These are phyloP conservation scores for Dipodomys stephensi DNA, from an alignment of 2,113 vertebrate genomes.

Conservation along the genomic window DNA sequence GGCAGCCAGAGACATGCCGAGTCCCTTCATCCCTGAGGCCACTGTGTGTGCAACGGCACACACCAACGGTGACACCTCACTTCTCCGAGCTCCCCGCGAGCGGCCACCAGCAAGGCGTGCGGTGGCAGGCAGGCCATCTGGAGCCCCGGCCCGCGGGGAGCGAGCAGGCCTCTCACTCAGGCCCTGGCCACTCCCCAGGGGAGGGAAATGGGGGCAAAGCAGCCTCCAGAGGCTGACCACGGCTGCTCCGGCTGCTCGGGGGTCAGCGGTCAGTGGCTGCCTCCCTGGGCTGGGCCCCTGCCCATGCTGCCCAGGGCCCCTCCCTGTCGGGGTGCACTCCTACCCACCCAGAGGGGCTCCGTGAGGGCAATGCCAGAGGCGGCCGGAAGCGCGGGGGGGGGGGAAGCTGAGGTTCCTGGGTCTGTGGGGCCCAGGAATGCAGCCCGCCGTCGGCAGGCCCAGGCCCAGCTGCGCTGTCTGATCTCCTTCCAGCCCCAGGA, in stretches of 20 bases:
- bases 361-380: background rate
- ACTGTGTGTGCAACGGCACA: too few relatives aligned
- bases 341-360: too few relatives aligned
- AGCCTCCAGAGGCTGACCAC: background rate
- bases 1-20: too few relatives aligned
- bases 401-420: background rate
- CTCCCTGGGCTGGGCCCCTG: background rate
- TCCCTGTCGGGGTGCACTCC: too few relatives aligned
- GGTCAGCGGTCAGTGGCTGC: background rate
- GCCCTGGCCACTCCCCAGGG: background rate
- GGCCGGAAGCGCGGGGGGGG: background rate
- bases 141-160: too few relatives aligned
- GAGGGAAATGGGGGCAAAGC: background rate
- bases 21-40: too few relatives aligned
- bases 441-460: background rate
- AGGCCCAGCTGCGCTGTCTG: background rate
- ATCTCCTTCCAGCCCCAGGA: conserved; percentile 29
- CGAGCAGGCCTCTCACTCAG: background rate
- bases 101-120: too few relatives aligned
- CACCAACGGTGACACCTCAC: too few relatives aligned
- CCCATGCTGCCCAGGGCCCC: too few relatives aligned
- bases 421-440: background rate
- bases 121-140: background rate
- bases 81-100: background rate
- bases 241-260: background rate